Evolutionary conservation across 2,113 vertebrate species (phyloP).

Genomic region (Varanus komodoensis): DNA sequence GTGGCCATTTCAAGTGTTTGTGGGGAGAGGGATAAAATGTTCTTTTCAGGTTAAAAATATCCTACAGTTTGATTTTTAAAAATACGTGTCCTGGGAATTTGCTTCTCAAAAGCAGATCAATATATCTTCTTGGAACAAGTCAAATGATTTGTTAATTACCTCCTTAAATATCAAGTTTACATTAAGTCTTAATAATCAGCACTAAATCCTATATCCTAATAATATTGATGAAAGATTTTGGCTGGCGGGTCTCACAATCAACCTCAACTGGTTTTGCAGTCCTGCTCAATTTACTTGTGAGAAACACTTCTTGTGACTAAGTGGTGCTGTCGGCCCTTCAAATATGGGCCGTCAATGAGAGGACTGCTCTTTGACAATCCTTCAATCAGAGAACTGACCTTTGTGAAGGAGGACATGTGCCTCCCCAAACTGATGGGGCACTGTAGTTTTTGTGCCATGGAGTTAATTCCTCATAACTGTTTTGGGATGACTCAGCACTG

Average conservation of each 20-base stretch:
- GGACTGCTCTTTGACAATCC: no score
- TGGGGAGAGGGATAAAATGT: not conserved
- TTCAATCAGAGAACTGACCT: no score
- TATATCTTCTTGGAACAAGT: no score
- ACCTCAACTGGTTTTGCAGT: not conserved
- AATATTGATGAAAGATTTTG: not conserved
- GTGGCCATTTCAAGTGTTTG: not conserved
- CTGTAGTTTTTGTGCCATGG: not conserved
- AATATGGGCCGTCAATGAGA: no score
- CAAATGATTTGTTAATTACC: constrained; percentile 22
- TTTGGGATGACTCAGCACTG: not conserved
- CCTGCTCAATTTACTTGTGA: not conserved
- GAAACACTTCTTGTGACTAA: not conserved
- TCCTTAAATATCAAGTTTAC: not conserved
- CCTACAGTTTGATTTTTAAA: not conserved
- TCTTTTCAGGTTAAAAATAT: constrained; percentile 7
- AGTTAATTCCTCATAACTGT: not conserved
- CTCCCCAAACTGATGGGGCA: not conserved
- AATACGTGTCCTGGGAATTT: constrained; percentile 1
- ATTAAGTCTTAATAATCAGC: not conserved
- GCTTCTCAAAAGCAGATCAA: not conserved
- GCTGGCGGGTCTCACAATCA: not conserved
- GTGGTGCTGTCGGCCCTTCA: no score
- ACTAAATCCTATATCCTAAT: not conserved
- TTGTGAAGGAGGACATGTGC: not conserved